Conservation (phyloP, 2,797 vertebrate genomes). For the Paguma larvata region DNA sequence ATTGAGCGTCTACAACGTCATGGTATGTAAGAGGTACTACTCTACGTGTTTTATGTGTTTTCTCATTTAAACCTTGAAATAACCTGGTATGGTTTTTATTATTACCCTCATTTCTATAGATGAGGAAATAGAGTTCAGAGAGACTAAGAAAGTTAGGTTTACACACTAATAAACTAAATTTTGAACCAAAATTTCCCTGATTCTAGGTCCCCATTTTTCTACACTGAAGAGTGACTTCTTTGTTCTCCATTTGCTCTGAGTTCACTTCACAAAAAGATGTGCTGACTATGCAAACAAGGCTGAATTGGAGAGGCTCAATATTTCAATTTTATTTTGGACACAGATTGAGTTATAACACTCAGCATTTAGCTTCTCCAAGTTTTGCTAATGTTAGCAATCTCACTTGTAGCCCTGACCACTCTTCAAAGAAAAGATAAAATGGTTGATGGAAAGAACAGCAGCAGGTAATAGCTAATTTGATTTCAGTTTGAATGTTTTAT, state of each 20-base stretch:
- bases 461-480: conserved; percentile 49
- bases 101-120: background rate
- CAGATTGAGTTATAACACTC: conserved; percentile 3
- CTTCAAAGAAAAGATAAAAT: conserved; percentile 19
- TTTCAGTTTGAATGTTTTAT: conserved; percentile 50
- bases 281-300: background rate
- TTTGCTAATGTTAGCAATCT: conserved; percentile 4
- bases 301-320: background rate
- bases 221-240: background rate
- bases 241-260: background rate
- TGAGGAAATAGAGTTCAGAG: background rate
- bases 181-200: background rate
- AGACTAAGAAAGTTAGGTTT: conserved; percentile 6
- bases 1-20: background rate
- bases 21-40: background rate
- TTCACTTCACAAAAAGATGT: background rate
- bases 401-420: background rate
- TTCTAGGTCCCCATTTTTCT: background rate
- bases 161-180: background rate
- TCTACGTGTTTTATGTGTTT: background rate
- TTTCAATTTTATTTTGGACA: background rate
- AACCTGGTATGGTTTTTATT: background rate
- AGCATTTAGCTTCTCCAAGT: background rate
- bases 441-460: conserved; percentile 22
- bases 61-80: conserved; percentile 35